Conservation (phyloP, 2,888 invertebrate species). For the Meliscaeva auricollis region DNA sequence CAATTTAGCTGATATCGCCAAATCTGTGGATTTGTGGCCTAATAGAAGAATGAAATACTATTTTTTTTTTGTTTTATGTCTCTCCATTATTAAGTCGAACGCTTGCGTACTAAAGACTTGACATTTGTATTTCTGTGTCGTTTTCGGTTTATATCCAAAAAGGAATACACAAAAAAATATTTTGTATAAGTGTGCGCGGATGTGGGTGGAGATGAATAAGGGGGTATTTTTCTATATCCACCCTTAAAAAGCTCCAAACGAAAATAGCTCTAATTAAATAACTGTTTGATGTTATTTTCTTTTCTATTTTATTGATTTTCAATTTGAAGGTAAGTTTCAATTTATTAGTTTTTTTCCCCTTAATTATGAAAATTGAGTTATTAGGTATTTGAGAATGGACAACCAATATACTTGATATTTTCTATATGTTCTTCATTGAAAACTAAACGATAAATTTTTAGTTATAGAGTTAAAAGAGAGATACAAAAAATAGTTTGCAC, state of each 20-base stretch:
- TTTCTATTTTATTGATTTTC: constrained; percentile 47
- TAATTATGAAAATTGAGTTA: background rate
- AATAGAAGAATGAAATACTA: constrained; percentile 49
- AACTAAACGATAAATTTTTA: too few species aligned
- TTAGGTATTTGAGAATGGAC: background rate
- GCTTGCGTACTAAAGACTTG: constrained; percentile 37
- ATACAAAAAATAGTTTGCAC: too few species aligned
- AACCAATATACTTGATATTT: too few species aligned
- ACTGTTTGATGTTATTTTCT: constrained; percentile 36
- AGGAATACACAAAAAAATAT: background rate
- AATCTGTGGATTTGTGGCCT: constrained; percentile 45
- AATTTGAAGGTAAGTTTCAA: constrained; percentile 19
- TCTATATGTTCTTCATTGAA: too few species aligned
- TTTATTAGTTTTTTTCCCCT: background rate
- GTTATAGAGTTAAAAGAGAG: too few species aligned
- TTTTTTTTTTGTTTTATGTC: constrained; percentile 46
- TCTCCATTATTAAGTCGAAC: constrained; percentile 50
- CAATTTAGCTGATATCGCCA: constrained; percentile 36
- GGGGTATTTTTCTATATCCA: background rate
- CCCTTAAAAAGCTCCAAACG: background rate
- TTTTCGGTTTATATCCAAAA: constrained; percentile 28
- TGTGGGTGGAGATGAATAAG: constrained; percentile 17
- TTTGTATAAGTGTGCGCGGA: constrained; percentile 13
- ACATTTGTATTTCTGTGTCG: constrained; percentile 23
- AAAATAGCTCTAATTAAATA: constrained; percentile 59